Percentiles rank a stretch among this genome's conserved stretches.
Evolutionary conservation across 2,797 vertebrate genomes (phyloP).

Genomic region (Muscicapa striata): DNA sequence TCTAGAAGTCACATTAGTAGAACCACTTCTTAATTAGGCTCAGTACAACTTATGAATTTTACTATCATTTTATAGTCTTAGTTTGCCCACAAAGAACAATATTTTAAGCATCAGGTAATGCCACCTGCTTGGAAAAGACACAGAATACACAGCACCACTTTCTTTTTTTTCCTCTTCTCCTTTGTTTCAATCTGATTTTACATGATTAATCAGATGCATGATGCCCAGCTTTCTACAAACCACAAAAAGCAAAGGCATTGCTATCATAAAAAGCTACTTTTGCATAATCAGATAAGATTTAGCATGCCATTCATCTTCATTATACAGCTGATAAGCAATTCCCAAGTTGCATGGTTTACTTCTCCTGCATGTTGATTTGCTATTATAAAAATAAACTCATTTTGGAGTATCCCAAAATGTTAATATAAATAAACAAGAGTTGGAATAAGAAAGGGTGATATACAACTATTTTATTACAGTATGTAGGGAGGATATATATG

Average conservation of each 20-base stretch:
- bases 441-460: background rate
- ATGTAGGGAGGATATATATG: background rate
- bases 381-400: background rate
- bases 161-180: background rate
- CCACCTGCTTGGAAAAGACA: background rate
- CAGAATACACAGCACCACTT: background rate
- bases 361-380: background rate
- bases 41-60: background rate
- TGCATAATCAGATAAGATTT: constrained; percentile 50
- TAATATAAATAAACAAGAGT: background rate
- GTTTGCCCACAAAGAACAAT: background rate
- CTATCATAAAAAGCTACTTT: constrained; percentile 47
- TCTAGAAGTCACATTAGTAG: background rate
- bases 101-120: background rate
- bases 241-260: constrained; percentile 39
- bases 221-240: background rate
- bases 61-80: background rate
- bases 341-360: background rate
- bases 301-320: constrained; percentile 68
- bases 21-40: background rate
- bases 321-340: constrained; percentile 34
- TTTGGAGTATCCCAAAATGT: background rate
- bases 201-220: constrained; percentile 23
- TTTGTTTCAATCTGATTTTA: constrained; percentile 29
- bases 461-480: background rate